A percentile compares a stretch with the other conserved stretches of the same genome.
Evolutionary conservation across 2,113 vertebrate genomes (phyloP).

Genomic region (Tragulus kanchil): DNA sequence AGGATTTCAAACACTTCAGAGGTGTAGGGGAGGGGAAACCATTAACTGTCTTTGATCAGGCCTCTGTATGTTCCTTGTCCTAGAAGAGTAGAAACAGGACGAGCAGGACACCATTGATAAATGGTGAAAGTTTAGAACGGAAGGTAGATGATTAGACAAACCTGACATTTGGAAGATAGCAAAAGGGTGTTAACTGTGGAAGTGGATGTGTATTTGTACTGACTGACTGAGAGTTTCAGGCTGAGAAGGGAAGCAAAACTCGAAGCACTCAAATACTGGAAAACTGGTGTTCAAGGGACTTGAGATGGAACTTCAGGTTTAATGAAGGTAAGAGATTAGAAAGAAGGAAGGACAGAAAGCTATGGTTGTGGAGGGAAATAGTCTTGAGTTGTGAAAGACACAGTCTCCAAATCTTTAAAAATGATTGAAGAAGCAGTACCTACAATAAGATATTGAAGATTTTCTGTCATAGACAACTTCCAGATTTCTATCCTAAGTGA

Average conservation of each 20-base stretch:
- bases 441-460: neutral
- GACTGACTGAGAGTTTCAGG: neutral
- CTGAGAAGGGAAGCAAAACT: neutral
- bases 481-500: neutral
- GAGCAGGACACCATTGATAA: neutral
- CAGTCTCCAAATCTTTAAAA: neutral
- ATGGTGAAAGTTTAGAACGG: neutral
- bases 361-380: neutral
- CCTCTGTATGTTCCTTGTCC: neutral
- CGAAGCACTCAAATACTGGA: neutral
- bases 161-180: neutral
- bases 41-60: neutral
- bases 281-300: neutral
- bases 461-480: conserved; percentile 26
- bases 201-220: neutral
- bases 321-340: neutral
- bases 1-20: neutral
- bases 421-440: neutral
- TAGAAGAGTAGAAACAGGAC: neutral
- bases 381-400: neutral
- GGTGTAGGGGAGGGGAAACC: neutral
- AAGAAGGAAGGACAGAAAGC: neutral
- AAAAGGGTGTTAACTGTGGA: neutral
- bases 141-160: neutral
- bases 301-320: neutral